These are phyloP conservation scores for Corythoichthys intestinalis DNA, from an alignment of 2,113 vertebrate species.

Conservation along the genomic window DNA sequence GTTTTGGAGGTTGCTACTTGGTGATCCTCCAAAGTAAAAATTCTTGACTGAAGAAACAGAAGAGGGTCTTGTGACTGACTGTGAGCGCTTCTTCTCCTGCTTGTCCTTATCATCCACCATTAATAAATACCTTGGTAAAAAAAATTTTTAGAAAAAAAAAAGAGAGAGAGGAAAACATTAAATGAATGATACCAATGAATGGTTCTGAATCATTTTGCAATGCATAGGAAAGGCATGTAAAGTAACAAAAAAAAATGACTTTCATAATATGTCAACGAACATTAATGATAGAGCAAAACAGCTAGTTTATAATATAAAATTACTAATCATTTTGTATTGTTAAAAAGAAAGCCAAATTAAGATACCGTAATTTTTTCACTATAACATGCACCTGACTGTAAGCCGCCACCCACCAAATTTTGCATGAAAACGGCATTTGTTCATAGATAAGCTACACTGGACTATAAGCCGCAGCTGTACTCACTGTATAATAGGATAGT, in stretches of 20 bases:
- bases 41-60: slow-evolving; percentile 53
- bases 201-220: neutral
- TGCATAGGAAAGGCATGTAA: neutral
- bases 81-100: slow-evolving; percentile 71
- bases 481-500: no score
- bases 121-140: slow-evolving; percentile 79
- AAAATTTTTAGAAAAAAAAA: neutral
- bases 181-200: neutral
- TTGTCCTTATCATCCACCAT: slow-evolving; percentile 85
- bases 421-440: no score
- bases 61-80: slow-evolving; percentile 41
- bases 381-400: no score
- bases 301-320: neutral
- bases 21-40: slow-evolving; percentile 90
- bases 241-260: no score
- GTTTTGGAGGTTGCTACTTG: slow-evolving; percentile 79
- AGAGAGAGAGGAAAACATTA: neutral
- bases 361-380: no score
- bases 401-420: no score
- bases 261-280: neutral
- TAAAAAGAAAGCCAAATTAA: neutral
- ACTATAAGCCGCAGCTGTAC: no score
- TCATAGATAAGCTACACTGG: no score
- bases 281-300: neutral
- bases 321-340: neutral